Conservation (phyloP, 2,888 invertebrate genomes). For the Eremobia ochroleuca region DNA sequence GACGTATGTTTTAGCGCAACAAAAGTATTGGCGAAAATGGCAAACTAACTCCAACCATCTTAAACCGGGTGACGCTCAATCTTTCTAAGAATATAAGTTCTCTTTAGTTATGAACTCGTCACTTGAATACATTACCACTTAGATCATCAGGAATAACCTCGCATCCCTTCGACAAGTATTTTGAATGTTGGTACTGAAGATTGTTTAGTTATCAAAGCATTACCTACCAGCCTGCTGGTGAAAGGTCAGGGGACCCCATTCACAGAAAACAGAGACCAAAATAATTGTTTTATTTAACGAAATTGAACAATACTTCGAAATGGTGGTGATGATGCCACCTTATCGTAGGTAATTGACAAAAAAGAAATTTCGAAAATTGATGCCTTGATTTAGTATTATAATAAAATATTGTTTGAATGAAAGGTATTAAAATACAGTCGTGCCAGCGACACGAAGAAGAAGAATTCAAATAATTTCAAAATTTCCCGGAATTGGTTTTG, state of each 20-base stretch:
- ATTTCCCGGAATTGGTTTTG: conserved; percentile 14
- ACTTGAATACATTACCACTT: background rate
- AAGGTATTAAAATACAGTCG: background rate
- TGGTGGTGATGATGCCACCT: background rate
- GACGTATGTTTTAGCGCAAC: background rate
- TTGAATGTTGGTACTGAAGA: background rate
- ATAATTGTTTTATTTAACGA: background rate
- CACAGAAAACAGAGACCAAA: background rate
- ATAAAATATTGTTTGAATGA: background rate
- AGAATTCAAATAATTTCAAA: background rate
- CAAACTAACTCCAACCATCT: background rate
- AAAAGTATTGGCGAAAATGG: background rate
- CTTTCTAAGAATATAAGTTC: background rate
- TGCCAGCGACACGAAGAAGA: too few species aligned
- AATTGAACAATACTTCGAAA: background rate
- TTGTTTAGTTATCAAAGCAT: background rate
- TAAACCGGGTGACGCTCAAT: background rate
- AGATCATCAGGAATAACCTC: background rate
- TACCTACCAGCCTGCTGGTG: background rate
- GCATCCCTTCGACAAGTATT: background rate
- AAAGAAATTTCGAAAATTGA: background rate
- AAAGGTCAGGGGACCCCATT: background rate
- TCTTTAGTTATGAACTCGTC: background rate
- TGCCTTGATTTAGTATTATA: background rate
- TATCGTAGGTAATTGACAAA: background rate